These are phyloP conservation scores for Petrolisthes manimaculis DNA, from an alignment of 2,888 invertebrate genomes.

Conservation along the genomic window DNA sequence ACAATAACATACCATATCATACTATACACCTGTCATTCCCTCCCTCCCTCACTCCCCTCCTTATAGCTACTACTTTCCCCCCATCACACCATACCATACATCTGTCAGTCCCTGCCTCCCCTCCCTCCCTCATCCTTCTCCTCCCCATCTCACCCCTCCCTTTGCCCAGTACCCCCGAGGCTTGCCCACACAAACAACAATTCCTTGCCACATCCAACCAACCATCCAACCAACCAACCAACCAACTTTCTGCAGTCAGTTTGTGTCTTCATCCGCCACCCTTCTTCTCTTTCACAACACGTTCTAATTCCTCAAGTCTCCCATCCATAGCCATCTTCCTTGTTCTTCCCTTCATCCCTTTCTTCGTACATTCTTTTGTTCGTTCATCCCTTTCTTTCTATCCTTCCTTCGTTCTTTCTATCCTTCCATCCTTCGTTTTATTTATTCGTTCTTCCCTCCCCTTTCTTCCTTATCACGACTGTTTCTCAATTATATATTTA, in stretches of 20 bases:
- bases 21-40: not conserved
- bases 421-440: not conserved
- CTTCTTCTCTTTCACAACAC: slow-evolving; percentile 6
- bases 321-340: not conserved
- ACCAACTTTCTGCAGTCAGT: not conserved
- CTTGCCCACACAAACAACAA: too few relatives aligned
- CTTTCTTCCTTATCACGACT: not conserved
- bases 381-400: not conserved
- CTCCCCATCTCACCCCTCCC: not conserved
- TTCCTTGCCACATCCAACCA: not conserved
- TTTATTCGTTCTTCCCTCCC: not conserved
- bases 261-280: not conserved
- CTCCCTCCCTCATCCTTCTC: not conserved
- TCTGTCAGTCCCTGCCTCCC: too few relatives aligned
- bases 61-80: not conserved
- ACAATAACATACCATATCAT: too few relatives aligned
- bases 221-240: not conserved
- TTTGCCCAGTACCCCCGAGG: too few relatives aligned
- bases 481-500: too few relatives aligned
- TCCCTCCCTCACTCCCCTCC: slow-evolving; percentile 16
- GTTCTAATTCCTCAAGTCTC: not conserved
- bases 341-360: slow-evolving; percentile 4
- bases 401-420: slow-evolving; percentile 16
- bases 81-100: too few relatives aligned
- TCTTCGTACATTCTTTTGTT: not conserved